phyloP scores from a whole-genome alignment of 2,888 invertebrate species.

The Thereva nobilitata region DNA sequence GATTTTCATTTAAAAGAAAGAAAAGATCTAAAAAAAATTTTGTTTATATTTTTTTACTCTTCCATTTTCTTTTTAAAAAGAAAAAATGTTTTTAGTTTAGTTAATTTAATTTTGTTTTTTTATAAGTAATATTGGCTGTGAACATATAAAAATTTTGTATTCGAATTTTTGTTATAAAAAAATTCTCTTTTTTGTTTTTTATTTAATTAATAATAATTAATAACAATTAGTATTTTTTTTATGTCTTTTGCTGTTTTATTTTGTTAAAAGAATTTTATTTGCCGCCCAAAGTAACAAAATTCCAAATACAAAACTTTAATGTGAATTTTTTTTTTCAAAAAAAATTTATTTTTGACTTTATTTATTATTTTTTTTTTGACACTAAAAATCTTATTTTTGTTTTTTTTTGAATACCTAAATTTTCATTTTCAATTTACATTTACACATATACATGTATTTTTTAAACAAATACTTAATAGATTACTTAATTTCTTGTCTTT shows the following conservation, averaged over 20 bases:
- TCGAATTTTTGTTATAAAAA: not conserved
- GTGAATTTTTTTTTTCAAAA: constrained; percentile 1
- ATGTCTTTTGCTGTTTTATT: no score
- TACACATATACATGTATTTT: constrained; percentile 32
- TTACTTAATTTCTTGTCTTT: constrained; percentile 1
- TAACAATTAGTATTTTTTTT: not conserved
- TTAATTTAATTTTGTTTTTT: no score
- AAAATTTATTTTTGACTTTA: constrained; percentile 11
- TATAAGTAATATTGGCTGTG: no score
- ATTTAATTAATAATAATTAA: constrained; percentile 12
- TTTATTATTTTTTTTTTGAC: constrained; percentile 12
- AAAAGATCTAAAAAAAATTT: no score
- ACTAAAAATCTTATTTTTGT: not conserved
- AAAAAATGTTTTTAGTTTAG: no score
- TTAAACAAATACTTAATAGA: constrained; percentile 31
- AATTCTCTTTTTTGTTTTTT: constrained; percentile 10
- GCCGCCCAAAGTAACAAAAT: no score
- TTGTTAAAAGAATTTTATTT: no score
- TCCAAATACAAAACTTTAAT: no score
- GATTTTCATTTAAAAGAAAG: no score
- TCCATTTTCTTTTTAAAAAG: no score
- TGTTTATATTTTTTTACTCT: no score
- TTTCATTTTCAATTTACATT: constrained; percentile 1
- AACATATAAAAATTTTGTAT: no score
- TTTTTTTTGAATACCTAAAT: constrained; percentile 1